Percentiles rank a stretch among this genome's conserved stretches.
Evolutionary conservation across 2,113 vertebrate genomes (phyloP).

Genomic region (Candoia aspera): DNA sequence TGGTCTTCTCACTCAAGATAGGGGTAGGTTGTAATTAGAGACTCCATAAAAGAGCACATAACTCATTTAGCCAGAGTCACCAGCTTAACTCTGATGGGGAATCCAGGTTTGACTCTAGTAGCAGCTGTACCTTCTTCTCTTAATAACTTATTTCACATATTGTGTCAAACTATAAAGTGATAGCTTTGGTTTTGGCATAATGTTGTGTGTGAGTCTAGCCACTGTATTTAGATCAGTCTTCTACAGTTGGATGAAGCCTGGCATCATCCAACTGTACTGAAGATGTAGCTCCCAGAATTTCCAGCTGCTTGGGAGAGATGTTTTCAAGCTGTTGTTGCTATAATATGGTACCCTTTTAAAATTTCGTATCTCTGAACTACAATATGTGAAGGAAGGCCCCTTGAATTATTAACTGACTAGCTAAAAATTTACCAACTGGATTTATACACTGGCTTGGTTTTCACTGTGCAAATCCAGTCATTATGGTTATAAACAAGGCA

Average conservation of each 20-base stretch:
- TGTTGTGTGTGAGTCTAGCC: neutral
- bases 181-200: neutral
- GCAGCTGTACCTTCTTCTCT: neutral
- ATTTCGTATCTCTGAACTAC: neutral
- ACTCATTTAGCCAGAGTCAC: neutral
- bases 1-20: neutral
- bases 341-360: neutral
- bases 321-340: neutral
- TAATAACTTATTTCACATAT: neutral
- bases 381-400: neutral
- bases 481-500: neutral
- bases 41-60: neutral
- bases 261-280: neutral
- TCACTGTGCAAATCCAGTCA: neutral
- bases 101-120: neutral
- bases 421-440: neutral
- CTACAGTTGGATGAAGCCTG: no score
- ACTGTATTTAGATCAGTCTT: neutral
- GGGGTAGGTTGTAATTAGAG: no score
- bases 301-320: neutral
- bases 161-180: neutral
- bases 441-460: neutral
- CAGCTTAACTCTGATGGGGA: neutral
- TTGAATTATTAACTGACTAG: neutral
- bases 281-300: neutral